Percentiles rank a stretch among this genome's conserved stretches.
phyloP scores from a whole-genome alignment of 2,797 vertebrate genomes.

The Sylvia borin region DNA sequence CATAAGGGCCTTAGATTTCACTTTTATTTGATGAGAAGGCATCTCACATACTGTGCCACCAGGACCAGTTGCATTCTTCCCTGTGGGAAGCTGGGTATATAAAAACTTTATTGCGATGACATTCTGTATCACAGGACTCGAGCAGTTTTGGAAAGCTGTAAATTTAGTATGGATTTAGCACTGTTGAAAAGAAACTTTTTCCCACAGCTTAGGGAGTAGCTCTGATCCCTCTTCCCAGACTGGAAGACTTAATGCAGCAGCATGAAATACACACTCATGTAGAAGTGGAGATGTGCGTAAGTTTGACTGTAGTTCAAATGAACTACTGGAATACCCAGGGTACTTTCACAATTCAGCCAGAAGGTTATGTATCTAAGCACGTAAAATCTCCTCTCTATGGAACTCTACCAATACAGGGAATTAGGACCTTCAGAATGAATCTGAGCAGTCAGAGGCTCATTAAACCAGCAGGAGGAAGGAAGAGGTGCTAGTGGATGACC shows the following conservation, averaged over 20 bases:
- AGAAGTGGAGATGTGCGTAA: neutral
- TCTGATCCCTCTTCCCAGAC: neutral
- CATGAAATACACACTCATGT: neutral
- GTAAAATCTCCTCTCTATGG: neutral
- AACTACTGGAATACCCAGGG: neutral
- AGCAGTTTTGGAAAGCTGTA: neutral
- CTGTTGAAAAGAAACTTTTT: neutral
- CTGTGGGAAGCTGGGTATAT: neutral
- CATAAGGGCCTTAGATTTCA: neutral
- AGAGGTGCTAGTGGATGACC: neutral
- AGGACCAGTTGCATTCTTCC: neutral
- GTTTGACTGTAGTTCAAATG: neutral
- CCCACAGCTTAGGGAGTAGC: neutral
- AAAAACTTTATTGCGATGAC: neutral
- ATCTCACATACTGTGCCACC: neutral
- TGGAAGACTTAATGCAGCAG: neutral
- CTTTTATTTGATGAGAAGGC: neutral
- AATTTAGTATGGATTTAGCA: neutral
- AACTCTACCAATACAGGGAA: neutral
- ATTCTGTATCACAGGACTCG: neutral
- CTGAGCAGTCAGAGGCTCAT: neutral
- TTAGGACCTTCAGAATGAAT: neutral
- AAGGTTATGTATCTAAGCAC: neutral
- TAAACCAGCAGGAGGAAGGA: neutral
- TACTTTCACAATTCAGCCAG: neutral